Evolutionary conservation across 2,888 invertebrate genomes (phyloP), one percentile per base, ranked within the genome.

Genomic region (Willowsia nigromaculata): DNA sequence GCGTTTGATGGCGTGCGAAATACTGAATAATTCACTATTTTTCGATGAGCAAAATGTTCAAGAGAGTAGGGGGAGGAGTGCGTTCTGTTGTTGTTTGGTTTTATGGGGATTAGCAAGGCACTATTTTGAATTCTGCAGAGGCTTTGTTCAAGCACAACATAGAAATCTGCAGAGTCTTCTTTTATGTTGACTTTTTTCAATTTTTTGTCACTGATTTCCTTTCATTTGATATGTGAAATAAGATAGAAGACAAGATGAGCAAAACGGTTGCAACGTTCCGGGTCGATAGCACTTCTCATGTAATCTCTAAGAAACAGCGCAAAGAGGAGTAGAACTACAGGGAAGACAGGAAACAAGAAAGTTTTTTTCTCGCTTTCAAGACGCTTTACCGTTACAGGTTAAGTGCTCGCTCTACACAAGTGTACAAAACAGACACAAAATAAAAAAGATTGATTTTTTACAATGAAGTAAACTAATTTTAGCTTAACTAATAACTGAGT

Each of bases 271-370:
- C 30, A 85, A 50, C 78, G 78, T 65, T 86, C 80, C 80, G 85
- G 80, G 85, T 86, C 85, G 85, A 86, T 86, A 86, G 85, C 85
- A 85, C 76, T 53, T 50, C 18, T 78, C 80, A 47, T 80, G 65
- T 53, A 80, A 76, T 59, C 76, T 59, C n/a, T 22, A 3, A 53
- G 30, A 27, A 25, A 25, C 15, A 56, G 15, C 53, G 40, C 25
- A 40, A 74, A 25, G 11, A 62, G 27, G 25, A 27, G 30, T 15
- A 27, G 30, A 43, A 30, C 37, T 18, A 80, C 13, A 56, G 33
- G 37, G 33, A 62, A 47, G 85, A 62, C 76, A 76, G 47, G 62
- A 76, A 62, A 43, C 30, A 43, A 76, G 76, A 68, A 50, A 76
- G 27, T 71, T 47, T 43, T 50, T 56, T 85, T 59, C 74, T 50